A percentile compares a stretch with the other conserved stretches of the same genome.
These are phyloP conservation scores for Diarsia brunnea DNA, from an alignment of 2,888 invertebrate genomes.

Conservation along the genomic window DNA sequence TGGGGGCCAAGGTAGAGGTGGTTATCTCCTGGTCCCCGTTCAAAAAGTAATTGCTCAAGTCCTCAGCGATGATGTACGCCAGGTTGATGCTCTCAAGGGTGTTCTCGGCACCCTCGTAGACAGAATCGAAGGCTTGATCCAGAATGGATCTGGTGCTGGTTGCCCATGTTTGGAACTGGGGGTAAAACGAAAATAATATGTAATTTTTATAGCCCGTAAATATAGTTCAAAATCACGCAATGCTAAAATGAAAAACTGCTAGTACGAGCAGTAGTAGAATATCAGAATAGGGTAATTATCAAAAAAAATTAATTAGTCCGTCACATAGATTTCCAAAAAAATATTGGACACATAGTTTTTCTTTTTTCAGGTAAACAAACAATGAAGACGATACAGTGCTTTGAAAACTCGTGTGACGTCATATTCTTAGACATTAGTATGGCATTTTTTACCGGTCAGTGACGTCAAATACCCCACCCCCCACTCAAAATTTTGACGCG, in stretches of 20 bases:
- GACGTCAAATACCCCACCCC: too few relatives aligned
- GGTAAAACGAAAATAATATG: constrained; percentile 36
- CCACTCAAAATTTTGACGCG: too few relatives aligned
- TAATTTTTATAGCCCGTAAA: neutral
- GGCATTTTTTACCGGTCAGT: too few relatives aligned
- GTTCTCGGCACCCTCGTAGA: constrained; percentile 68
- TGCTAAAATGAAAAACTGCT: neutral
- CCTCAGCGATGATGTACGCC: constrained; percentile 68
- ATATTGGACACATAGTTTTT: too few relatives aligned
- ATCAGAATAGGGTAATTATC: too few relatives aligned
- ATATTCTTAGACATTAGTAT: too few relatives aligned
- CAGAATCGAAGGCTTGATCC: constrained; percentile 65
- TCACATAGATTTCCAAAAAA: too few relatives aligned
- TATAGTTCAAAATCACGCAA: neutral
- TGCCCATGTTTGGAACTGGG: constrained; percentile 83
- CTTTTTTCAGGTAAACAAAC: too few relatives aligned
- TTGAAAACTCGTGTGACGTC: too few relatives aligned
- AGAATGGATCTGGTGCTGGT: constrained; percentile 65
- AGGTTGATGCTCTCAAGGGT: constrained; percentile 75
- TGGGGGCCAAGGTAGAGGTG: constrained; percentile 39
- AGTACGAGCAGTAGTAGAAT: too few relatives aligned
- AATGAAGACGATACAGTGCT: too few relatives aligned
- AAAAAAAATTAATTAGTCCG: too few relatives aligned
- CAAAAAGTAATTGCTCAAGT: constrained; percentile 76
- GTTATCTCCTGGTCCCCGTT: constrained; percentile 62